phyloP scores from a whole-genome alignment of 2,888 invertebrate genomes.

The Callinectes sapidus region DNA sequence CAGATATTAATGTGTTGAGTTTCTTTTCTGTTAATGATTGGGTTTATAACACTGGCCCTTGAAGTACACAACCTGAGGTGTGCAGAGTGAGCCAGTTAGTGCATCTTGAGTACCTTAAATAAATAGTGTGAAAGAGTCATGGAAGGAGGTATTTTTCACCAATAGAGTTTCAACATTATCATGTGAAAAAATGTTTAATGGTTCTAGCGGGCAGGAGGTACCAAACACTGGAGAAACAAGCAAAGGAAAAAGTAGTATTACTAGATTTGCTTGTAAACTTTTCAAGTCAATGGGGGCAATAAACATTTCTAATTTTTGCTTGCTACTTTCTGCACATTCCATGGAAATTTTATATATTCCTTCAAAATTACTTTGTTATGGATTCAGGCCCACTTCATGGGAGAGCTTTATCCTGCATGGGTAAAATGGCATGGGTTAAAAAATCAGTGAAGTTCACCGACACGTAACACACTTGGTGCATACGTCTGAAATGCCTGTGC shows the following conservation, averaged over 20 bases:
- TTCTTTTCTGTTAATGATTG: background rate
- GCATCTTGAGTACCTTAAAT: conserved; percentile 14
- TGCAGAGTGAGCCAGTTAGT: conserved; percentile 17
- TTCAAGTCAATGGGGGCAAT: conserved; percentile 48
- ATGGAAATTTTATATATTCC: background rate
- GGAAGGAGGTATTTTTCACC: background rate
- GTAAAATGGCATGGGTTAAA: too few relatives aligned
- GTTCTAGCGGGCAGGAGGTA: background rate
- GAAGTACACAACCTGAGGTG: background rate
- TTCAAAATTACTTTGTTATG: too few relatives aligned
- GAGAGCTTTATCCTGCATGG: too few relatives aligned
- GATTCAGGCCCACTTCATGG: too few relatives aligned
- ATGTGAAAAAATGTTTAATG: background rate
- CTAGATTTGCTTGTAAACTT: background rate
- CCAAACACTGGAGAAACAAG: background rate
- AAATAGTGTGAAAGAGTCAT: conserved; percentile 22
- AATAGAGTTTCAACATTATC: background rate
- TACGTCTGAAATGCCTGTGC: too few relatives aligned
- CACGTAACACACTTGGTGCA: too few relatives aligned
- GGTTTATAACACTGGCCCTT: background rate
- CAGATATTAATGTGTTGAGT: background rate
- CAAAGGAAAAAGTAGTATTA: conserved; percentile 10
- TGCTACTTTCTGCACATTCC: background rate
- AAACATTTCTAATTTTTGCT: conserved; percentile 51
- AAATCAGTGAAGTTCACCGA: too few relatives aligned